Percentiles rank a stretch among this genome's conserved stretches.
These are phyloP conservation scores for Parapristionchus giblindavisi DNA, from an alignment of 2,888 invertebrate species.

Conservation along the genomic window DNA sequence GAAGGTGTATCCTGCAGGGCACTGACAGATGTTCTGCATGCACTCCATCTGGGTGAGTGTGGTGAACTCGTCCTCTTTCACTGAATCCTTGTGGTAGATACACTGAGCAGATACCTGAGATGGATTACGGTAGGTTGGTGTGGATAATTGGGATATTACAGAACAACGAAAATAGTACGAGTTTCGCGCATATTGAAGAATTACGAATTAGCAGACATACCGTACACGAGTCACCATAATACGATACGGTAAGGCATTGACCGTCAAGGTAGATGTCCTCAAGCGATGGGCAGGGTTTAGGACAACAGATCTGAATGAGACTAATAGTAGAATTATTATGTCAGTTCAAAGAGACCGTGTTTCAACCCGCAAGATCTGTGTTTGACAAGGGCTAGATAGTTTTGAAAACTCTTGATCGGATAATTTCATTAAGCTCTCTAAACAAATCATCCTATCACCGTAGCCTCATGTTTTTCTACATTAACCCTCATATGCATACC, in stretches of 20 bases:
- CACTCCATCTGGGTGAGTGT: conserved; percentile 57
- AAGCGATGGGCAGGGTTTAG: conserved; percentile 66
- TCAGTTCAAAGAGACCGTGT: not conserved
- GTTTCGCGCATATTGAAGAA: too few species aligned
- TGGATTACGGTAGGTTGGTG: too few species aligned
- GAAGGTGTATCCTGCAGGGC: conserved; percentile 60
- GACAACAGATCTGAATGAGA: conserved; percentile 62
- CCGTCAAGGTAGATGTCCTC: conserved; percentile 66
- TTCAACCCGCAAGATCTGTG: not conserved
- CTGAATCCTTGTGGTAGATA: conserved; percentile 46
- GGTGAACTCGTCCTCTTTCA: conserved; percentile 48
- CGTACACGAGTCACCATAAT: conserved; percentile 62
- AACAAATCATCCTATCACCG: too few species aligned
- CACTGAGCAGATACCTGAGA: conserved; percentile 52
- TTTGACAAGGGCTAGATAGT: too few species aligned
- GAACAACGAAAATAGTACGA: too few species aligned
- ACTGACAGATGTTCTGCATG: conserved; percentile 54
- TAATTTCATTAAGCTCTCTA: too few species aligned
- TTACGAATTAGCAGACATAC: too few species aligned
- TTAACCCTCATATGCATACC: not conserved
- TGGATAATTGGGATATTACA: too few species aligned
- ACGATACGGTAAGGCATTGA: conserved; percentile 63
- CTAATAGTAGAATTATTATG: not conserved
- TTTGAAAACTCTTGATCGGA: too few species aligned
- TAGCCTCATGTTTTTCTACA: too few species aligned